Percentiles rank a stretch among this genome's conserved stretches.
Evolutionary conservation across 2,797 vertebrate genomes (phyloP).

Genomic region (Myotis findleyi): DNA sequence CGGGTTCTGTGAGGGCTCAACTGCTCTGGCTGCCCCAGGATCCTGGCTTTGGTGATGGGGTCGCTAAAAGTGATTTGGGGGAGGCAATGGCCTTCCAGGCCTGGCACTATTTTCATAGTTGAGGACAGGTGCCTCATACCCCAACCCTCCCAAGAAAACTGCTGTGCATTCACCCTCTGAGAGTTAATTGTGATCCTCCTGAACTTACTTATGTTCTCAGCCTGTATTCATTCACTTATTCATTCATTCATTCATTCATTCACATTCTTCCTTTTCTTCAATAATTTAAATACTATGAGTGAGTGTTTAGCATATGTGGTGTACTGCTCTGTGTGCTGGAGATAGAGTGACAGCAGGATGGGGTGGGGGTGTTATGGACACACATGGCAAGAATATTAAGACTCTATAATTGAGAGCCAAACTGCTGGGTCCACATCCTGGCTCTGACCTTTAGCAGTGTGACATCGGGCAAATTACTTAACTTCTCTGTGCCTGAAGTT

Average conservation of each 20-base stretch:
- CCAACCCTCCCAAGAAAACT: not conserved
- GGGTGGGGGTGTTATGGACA: not conserved
- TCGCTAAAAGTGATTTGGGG: not conserved
- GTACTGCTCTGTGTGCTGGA: not conserved
- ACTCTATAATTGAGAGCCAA: not conserved
- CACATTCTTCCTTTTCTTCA: not conserved
- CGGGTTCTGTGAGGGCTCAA: not conserved
- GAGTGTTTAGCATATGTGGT: not conserved
- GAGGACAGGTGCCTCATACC: not conserved
- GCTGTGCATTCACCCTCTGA: not conserved
- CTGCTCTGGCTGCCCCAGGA: not conserved
- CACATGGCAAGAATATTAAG: not conserved
- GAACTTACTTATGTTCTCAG: not conserved
- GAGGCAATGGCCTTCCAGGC: not conserved
- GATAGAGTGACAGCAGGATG: not conserved
- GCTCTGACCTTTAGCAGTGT: not conserved
- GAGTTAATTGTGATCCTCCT: not conserved
- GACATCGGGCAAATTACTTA: not conserved
- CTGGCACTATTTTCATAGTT: not conserved
- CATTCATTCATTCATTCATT: not conserved
- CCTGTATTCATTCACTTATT: not conserved
- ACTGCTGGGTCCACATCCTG: not conserved
- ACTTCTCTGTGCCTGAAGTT: not conserved
- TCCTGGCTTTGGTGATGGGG: not conserved
- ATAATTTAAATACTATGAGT: not conserved